Evolutionary conservation across 2,888 invertebrate species (phyloP), one percentile per base, ranked within the genome.

Genomic region (Stenolophus ochropezus): DNA sequence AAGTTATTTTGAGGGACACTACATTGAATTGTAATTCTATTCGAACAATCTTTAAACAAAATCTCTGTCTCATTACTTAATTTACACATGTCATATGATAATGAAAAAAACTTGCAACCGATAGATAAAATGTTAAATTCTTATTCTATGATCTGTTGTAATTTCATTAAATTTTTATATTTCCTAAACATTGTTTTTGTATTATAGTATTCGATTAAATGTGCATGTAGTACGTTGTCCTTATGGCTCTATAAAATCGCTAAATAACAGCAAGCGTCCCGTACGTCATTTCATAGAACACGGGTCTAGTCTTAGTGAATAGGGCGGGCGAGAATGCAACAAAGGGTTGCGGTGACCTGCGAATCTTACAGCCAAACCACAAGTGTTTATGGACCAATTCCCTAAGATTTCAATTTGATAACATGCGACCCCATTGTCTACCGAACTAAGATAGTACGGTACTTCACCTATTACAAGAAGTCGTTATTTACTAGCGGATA

Each of bases 401-500:
- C 47, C 75, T 81, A 81, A 81, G 81, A 81, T 81, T 81, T 81
- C 81, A 81, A 81, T 81, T 81, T 81, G 81, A 81, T 81, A 81
- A 81, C 73, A 80, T 23, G 73, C 42, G 18, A 73, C 80, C 80
- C 56, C 25, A 69, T 69, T 79, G 78, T 77, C 61, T 58, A 25
- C 61, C 61, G 18, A 58, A 47, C 56, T 77, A 58, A 56, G 56
- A 56, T 21, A 18, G 56, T 14, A 21, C 33, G 6, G 11, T 42
- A 42, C 8, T 42, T 42, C 11, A 42, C 33, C 33, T 42, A 42
- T 42, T 42, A 42, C 33, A 42, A 42, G 33, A 42, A 42, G 33
- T 51, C 18, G 51, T 51, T 51, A 18, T 51, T 51, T 51, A 18
- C 14, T 51, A 51, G n/a, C n/a, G n/a, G n/a, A n/a, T n/a, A n/a